Base-by-base conservation (phyloP, 2,888 invertebrate genomes). In the Linnaemya vulpina region DNA sequence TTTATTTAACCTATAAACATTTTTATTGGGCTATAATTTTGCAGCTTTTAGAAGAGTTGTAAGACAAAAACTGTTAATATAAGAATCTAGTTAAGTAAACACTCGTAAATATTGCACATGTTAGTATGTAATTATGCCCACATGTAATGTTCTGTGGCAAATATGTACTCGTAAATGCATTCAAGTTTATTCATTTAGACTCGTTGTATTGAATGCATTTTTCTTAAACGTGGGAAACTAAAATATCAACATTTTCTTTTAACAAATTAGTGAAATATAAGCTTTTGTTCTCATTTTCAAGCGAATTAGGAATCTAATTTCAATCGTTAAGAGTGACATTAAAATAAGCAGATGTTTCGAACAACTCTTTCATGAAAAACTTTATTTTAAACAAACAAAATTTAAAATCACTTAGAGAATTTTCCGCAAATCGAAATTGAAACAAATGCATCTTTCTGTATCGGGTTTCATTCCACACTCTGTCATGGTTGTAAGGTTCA, bases 141-240 rank as follows among this genome's bases (percentile, higher is more conserved):
- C 17, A 17, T 17, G 1, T 49, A 49, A 13, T 43, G 8, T 43
- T 58, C 10, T 55, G 5, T 67, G 15, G 1, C 20, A 17, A 68
- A 68, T 1, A 51, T 60, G 10, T 30, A 30, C 30, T 30, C 30
- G 30, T 30, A 30, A 3, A 5, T 22, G 46, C 38, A 51, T 9
- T 40, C 17, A 38, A 58, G 40, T 78, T 63, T 71, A 68, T 70
- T 70, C 38, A 62, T 35, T 58, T 11, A 20, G 15, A 15, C 11
- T 20, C 7, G 53, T n/a, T 63, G 25, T 25, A 30, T 49, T 20
- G 17, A 22, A 51, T 51, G 71, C 75, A 63, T 67, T 30, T 30
- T 30, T 30, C 68, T 55, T 9, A 51, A 73, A 76, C 76, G 84
- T 84, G 84, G 80, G 84, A 84, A 84, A 46, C 17, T 60, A 80